Percentiles rank a stretch among this genome's conserved stretches.
Evolutionary conservation across 2,797 vertebrate genomes (phyloP).

Genomic region (Spondyliosoma cantharus): DNA sequence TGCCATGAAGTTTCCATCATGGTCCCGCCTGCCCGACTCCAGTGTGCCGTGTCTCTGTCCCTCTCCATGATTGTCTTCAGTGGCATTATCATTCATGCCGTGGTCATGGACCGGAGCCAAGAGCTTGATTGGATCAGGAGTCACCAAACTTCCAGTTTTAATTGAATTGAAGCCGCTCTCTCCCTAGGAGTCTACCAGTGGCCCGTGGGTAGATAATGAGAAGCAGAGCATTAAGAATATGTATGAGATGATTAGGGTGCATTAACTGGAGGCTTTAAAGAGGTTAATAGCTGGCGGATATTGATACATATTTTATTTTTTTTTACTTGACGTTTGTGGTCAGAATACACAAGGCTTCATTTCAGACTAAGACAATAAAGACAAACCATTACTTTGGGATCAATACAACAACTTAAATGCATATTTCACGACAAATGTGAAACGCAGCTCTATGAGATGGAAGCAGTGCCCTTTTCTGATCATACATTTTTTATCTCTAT

Average conservation of each 20-base stretch:
- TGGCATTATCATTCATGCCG: conserved; percentile 71
- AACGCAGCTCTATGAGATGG: conserved; percentile 14
- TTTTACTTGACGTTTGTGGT: conserved; percentile 16
- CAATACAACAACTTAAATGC: conserved; percentile 2
- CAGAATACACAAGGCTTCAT: conserved; percentile 5
- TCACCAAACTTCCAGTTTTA: conserved; percentile 72
- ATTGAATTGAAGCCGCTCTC: conserved; percentile 73
- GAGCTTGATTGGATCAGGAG: conserved; percentile 74
- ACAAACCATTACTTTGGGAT: conserved; percentile 30
- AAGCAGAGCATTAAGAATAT: conserved; percentile 66
- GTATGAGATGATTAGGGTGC: conserved; percentile 51
- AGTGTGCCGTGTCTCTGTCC: conserved; percentile 43
- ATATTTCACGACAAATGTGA: conserved; percentile 18
- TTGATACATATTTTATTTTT: conserved; percentile 19
- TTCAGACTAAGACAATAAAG: conserved; percentile 13
- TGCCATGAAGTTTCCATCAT: conserved; percentile 40
- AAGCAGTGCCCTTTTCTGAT: conserved; percentile 17
- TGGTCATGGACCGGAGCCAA: conserved; percentile 64
- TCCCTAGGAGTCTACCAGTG: conserved; percentile 58
- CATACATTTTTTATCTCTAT: conserved; percentile 21
- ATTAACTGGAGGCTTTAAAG: conserved; percentile 57
- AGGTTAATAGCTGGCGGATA: conserved; percentile 59
- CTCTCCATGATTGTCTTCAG: conserved; percentile 43
- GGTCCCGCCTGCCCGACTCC: conserved; percentile 11
- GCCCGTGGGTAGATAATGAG: conserved; percentile 57